A percentile compares a stretch with the other conserved stretches of the same genome.
These are phyloP conservation scores for Thalpophila matura DNA, from an alignment of 2,888 invertebrate species.

Conservation along the genomic window DNA sequence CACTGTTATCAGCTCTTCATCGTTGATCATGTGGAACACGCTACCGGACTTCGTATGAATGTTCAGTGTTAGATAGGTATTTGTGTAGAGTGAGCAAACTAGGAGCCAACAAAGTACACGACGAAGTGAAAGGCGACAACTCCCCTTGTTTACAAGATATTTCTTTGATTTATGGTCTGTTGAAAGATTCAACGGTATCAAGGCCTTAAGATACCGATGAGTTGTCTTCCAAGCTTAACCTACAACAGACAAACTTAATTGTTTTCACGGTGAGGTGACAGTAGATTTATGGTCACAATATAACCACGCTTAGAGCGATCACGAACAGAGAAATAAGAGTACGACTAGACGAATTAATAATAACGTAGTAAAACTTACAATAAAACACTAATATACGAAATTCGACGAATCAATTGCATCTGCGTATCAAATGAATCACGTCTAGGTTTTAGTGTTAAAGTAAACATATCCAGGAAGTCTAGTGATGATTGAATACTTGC, in stretches of 20 bases:
- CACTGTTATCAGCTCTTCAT: conserved; percentile 53
- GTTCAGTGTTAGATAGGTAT: conserved; percentile 40
- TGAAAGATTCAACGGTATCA: conserved; percentile 25
- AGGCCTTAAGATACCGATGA: conserved; percentile 40
- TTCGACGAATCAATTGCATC: conserved; percentile 22
- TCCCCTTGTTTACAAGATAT: conserved; percentile 44
- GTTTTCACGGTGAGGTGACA: conserved; percentile 42
- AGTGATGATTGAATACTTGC: conserved; percentile 60
- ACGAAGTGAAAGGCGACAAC: conserved; percentile 47
- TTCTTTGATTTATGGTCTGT: conserved; percentile 45
- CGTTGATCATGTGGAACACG: conserved; percentile 61
- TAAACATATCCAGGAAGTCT: conserved; percentile 70
- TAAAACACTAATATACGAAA: conserved; percentile 14
- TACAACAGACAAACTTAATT: conserved; percentile 36
- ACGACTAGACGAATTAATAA: conserved; percentile 1
- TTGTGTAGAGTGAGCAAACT: conserved; percentile 26
- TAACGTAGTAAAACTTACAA: neutral
- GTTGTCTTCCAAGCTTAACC: conserved; percentile 27
- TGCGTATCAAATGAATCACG: conserved; percentile 29
- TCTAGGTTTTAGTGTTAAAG: conserved; percentile 40
- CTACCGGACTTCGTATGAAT: conserved; percentile 63
- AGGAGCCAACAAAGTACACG: conserved; percentile 15
- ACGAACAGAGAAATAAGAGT: conserved; percentile 28
- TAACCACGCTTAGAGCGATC: conserved; percentile 30
- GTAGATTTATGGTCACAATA: conserved; percentile 46